Base-by-base conservation (phyloP, 2,113 vertebrate species). In the Cavia porcellus region DNA sequence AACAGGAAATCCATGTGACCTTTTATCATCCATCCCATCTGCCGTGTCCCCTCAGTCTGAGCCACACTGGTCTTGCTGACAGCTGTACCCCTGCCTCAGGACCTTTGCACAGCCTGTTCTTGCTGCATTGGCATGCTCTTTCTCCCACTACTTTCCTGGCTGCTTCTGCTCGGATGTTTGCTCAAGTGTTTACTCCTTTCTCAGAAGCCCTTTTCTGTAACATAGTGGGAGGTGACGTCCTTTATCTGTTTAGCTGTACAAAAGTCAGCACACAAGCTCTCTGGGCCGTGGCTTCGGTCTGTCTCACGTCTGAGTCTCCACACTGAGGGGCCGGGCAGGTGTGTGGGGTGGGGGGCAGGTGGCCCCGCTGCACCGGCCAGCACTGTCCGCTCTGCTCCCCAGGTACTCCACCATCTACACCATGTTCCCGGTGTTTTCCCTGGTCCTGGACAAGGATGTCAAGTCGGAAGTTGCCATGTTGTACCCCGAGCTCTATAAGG, bases 391-490 rank as follows among this genome's bases (percentile, higher is more conserved):
- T 19, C 30, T 4, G 50, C 45, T 55, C 94, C 52, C 96, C 95
- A 99, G 99, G 95, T 99, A 99, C 96, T 99, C 99, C 94, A 99
- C 99, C 7, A 98, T 99, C 97, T 99, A 99, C 96, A 99, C 99
- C n/a, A 99, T 99, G 99, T 99, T 99, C 96, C 99, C 99, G 0
- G 99, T 99, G 45, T 99, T 99, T 97, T 99, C 99, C 77, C 98
- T 99, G 95, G 99, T 99, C 55, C 94, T 99, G 98, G 99, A 99
- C 98, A 99, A 99, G 97, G 99, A 99, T 55, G 99, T 99, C 4
- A 99, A 99, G 96, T 99, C 99, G 0, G 99, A 99, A 97, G 99
- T 99, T 4, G 99, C 99, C 81, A 99, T 99, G 99, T 97, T 99
- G 32, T 99, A 99, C 91, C 99, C 99, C 55, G 99, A 99, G 94